These are phyloP conservation scores for Globia sparganii DNA, from an alignment of 2,888 invertebrate species.

Conservation along the genomic window DNA sequence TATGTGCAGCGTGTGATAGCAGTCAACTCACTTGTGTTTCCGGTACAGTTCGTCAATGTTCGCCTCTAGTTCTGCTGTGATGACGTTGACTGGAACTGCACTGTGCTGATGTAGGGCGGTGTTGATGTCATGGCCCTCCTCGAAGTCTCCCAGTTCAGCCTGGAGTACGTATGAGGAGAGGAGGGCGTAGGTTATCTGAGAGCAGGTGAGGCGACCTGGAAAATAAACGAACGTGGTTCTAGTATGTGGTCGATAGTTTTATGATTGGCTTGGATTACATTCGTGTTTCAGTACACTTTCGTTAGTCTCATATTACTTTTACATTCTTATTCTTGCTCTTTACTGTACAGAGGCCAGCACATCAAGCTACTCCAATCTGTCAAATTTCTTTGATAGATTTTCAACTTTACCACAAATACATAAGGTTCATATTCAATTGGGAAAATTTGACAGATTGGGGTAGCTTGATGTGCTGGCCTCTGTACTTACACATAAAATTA, in stretches of 20 bases:
- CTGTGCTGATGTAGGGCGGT: conserved; percentile 91
- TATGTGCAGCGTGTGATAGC: background rate
- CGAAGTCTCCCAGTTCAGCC: conserved; percentile 98
- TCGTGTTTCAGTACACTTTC: no score
- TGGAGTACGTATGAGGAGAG: conserved; percentile 97
- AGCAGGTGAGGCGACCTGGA: conserved; percentile 96
- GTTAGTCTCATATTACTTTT: background rate
- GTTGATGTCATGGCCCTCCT: conserved; percentile 91
- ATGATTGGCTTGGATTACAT: background rate
- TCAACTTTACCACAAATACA: no score
- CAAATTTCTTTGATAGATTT: no score
- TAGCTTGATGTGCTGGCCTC: no score
- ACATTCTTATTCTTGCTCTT: background rate
- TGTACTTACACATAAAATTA: background rate
- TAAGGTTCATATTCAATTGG: no score
- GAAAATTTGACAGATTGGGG: no score
- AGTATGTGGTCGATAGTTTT: background rate
- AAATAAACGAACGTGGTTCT: conserved; percentile 71
- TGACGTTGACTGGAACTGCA: conserved; percentile 95
- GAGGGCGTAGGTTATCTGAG: conserved; percentile 98
- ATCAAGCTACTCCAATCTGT: no score
- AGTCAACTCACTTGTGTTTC: conserved; percentile 93
- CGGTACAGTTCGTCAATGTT: conserved; percentile 98
- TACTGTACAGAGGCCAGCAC: no score
- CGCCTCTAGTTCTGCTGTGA: conserved; percentile 95